These are phyloP conservation scores for Whitmania pigra DNA, from an alignment of 1,140 invertebrate species.

Conservation along the genomic window DNA sequence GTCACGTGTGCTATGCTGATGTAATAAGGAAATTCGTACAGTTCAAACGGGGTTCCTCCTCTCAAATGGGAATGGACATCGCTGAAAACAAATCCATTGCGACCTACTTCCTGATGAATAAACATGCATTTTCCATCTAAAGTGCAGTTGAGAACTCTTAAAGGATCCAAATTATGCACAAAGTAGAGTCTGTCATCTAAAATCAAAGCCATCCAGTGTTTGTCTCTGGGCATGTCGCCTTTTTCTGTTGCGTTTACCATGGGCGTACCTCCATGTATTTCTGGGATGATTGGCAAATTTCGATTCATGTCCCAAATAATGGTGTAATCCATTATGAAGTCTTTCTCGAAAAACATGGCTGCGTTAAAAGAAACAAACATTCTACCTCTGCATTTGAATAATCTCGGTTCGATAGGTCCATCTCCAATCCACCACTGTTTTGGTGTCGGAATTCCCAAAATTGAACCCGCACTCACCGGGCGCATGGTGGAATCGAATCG, in stretches of 20 bases:
- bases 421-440: slow-evolving; percentile 27
- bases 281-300: slow-evolving; percentile 23
- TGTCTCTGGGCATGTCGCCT: slow-evolving; percentile 27
- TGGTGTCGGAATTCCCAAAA: slow-evolving; percentile 26
- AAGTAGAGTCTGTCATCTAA: slow-evolving; percentile 24
- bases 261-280: slow-evolving; percentile 24
- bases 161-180: slow-evolving; percentile 27
- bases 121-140: slow-evolving; percentile 22
- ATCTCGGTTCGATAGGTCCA: slow-evolving; percentile 27
- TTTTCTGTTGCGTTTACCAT: slow-evolving; percentile 25
- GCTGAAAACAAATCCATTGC: slow-evolving; percentile 22
- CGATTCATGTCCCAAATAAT: slow-evolving; percentile 25
- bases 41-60: slow-evolving; percentile 27
- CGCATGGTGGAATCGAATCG: slow-evolving; percentile 23
- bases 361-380: slow-evolving; percentile 26
- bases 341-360: slow-evolving; percentile 22
- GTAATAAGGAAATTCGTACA: slow-evolving; percentile 27
- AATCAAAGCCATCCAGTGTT: slow-evolving; percentile 27
- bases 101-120: slow-evolving; percentile 23
- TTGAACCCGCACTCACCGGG: slow-evolving; percentile 22
- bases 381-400: slow-evolving; percentile 21
- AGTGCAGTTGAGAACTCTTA: slow-evolving; percentile 25
- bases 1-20: slow-evolving; percentile 25
- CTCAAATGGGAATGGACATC: slow-evolving; percentile 25
- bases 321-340: slow-evolving; percentile 25